These are phyloP conservation scores for Philereme transversata DNA, from an alignment of 2,888 invertebrate species.

Conservation along the genomic window DNA sequence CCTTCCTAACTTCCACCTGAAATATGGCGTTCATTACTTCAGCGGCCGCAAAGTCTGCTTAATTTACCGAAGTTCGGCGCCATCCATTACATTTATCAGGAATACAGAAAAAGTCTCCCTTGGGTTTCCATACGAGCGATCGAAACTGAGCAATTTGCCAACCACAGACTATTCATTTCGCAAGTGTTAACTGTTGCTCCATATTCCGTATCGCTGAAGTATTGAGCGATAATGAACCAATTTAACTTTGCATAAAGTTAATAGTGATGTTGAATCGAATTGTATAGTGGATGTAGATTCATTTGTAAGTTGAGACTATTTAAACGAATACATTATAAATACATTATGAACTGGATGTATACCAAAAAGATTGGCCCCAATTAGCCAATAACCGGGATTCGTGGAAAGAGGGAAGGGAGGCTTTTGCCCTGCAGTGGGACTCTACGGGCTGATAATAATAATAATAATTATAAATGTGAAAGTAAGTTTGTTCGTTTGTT, in stretches of 20 bases:
- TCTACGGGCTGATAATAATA: no score
- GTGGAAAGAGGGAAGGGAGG: no score
- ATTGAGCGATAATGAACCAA: no score
- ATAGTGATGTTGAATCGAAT: not conserved
- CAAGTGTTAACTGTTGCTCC: not conserved
- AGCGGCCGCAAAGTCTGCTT: slow-evolving; percentile 50
- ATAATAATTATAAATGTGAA: no score
- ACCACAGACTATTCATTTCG: not conserved
- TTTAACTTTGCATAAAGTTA: not conserved
- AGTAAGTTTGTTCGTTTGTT: no score
- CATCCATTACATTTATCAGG: slow-evolving; percentile 68
- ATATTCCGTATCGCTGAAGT: not conserved
- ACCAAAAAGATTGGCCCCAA: no score
- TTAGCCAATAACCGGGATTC: no score
- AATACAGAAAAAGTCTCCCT: slow-evolving; percentile 47
- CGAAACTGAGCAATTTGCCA: not conserved
- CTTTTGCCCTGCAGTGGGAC: no score
- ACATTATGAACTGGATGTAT: no score
- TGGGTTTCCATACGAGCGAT: not conserved
- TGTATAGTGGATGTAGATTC: no score
- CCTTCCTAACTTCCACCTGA: slow-evolving; percentile 13
- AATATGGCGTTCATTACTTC: slow-evolving; percentile 51
- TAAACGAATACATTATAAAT: no score
- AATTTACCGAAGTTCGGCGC: slow-evolving; percentile 51
- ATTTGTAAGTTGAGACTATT: no score